Evolutionary conservation across 2,797 vertebrate species (phyloP).

Genomic region (Mormyrus proboscirostris): DNA sequence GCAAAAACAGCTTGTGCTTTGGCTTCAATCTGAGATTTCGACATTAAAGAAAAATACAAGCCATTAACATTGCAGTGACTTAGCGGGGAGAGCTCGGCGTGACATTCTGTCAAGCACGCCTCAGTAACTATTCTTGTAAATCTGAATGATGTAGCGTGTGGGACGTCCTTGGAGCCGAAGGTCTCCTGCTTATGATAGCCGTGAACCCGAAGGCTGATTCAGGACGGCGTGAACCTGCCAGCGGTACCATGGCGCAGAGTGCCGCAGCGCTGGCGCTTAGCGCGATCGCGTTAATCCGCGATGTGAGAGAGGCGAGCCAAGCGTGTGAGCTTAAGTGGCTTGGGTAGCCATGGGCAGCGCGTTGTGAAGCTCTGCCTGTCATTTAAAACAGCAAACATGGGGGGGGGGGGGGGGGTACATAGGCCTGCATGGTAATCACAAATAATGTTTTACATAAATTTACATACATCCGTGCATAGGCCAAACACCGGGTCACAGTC

Average conservation of each 20-base stretch:
- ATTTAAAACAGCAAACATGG: background rate
- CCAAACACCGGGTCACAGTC: background rate
- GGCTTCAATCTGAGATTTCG: background rate
- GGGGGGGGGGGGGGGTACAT: background rate
- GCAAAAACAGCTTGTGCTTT: background rate
- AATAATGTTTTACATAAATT: slow-evolving; percentile 25
- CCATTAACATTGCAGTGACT: background rate
- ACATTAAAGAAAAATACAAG: background rate
- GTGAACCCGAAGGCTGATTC: slow-evolving; percentile 36
- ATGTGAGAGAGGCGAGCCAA: background rate
- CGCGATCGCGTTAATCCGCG: slow-evolving; percentile 22
- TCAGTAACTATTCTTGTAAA: background rate
- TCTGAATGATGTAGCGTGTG: background rate
- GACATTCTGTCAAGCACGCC: background rate
- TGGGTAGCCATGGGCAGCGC: background rate
- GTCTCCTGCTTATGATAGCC: slow-evolving; percentile 29
- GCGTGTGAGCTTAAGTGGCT: background rate
- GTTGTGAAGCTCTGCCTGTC: slow-evolving; percentile 2
- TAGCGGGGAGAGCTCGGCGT: background rate
- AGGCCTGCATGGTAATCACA: slow-evolving; percentile 10
- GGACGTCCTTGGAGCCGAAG: background rate
- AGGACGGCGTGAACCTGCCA: slow-evolving; percentile 30
- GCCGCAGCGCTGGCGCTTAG: slow-evolving; percentile 14
- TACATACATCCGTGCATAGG: slow-evolving; percentile 6
- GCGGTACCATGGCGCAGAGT: slow-evolving; percentile 21